A percentile compares a stretch with the other conserved stretches of the same genome.
These are phyloP conservation scores for Emberiza fucata DNA, from an alignment of 2,113 vertebrate species.

Conservation along the genomic window DNA sequence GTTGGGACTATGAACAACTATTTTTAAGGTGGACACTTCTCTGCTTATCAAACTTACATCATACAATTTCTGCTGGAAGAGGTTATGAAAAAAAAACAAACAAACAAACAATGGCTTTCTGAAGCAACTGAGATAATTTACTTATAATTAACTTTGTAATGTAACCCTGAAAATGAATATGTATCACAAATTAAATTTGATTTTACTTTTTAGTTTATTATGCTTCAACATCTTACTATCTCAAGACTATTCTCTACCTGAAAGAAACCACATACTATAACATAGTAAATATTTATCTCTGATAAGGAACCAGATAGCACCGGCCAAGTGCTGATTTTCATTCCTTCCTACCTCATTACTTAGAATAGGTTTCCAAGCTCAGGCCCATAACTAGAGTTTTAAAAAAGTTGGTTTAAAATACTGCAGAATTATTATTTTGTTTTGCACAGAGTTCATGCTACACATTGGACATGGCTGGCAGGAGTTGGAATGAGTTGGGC, in stretches of 20 bases:
- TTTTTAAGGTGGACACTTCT: not conserved
- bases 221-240: not conserved
- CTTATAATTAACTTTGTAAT: not conserved
- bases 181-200: not conserved
- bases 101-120: not conserved
- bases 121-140: not conserved
- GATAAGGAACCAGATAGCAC: not conserved
- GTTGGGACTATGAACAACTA: not conserved
- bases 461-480: not conserved
- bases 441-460: not conserved
- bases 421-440: not conserved
- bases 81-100: not conserved
- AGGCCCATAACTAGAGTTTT: not conserved
- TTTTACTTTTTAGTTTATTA: not conserved
- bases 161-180: not conserved
- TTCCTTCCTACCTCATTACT: not conserved
- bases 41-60: not conserved
- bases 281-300: not conserved
- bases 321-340: not conserved
- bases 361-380: not conserved
- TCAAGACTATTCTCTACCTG: not conserved
- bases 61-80: not conserved
- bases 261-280: not conserved
- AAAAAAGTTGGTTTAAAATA: not conserved
- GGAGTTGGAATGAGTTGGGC: not conserved